Base-by-base conservation (phyloP, 2,888 invertebrate genomes). In the Steinernema carpocapsae region DNA sequence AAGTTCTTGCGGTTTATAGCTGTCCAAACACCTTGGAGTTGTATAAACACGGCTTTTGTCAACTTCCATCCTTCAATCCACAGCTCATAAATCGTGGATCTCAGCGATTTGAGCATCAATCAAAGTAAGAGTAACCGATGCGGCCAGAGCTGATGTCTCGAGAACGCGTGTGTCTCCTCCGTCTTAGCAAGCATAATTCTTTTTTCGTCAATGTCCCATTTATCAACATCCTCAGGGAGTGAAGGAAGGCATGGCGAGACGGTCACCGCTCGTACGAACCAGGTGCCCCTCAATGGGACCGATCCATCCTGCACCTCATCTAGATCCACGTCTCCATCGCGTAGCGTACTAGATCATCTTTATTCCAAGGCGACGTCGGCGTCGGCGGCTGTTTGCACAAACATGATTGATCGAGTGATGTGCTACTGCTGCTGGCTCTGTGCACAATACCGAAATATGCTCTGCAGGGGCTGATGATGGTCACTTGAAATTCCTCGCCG, bases 271-370 rank as follows among this genome's bases (percentile, higher is more conserved):
- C n/a, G n/a, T n/a, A n/a, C n/a, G n/a, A n/a, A n/a, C n/a, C n/a
- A n/a, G n/a, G n/a, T n/a, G n/a, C n/a, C 43, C 43, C n/a, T n/a
- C n/a, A n/a, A n/a, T n/a, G n/a, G n/a, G n/a, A n/a, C n/a, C n/a
- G n/a, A 37, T 37, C 37, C 37, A 37, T 37, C 37, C 37, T 37
- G 37, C 37, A 37, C 37, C 37, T 37, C 10, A 3, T 37, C n/a
- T n/a, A n/a, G n/a, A n/a, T 37, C 37, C 37, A 37, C 10, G 37
- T 37, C 37, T n/a, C n/a, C n/a, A n/a, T n/a, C n/a, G n/a, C n/a
- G n/a, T n/a, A n/a, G n/a, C n/a, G n/a, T n/a, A n/a, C n/a, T 56
- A 19, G 26, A 26, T 56, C 56, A 56, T 56, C 56, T 56, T 56
- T 56, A 56, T 56, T 22, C 22, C 26, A 22, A 1, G 19, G 48